Conservation (phyloP, 2,888 invertebrate species). For the Melieria crassipennis region DNA sequence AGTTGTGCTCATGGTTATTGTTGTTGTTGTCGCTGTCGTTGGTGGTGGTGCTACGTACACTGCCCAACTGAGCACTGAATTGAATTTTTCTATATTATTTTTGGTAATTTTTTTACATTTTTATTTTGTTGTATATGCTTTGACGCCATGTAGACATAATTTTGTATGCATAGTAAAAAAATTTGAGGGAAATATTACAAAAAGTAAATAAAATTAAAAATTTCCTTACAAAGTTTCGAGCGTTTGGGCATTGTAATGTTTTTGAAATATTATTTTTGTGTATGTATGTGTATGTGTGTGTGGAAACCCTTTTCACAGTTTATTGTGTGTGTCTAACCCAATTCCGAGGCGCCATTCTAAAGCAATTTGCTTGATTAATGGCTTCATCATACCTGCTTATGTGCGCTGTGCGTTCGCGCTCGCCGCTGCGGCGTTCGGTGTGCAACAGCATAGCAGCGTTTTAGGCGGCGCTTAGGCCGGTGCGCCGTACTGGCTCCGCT, state of each 20-base stretch:
- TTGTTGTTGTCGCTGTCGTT: conserved; percentile 11
- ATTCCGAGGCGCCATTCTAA: not conserved
- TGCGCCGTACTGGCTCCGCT: too few relatives aligned
- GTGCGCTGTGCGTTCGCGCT: too few relatives aligned
- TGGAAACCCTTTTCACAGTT: not conserved
- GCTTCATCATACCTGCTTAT: not conserved
- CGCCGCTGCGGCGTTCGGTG: too few relatives aligned
- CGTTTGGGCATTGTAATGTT: too few relatives aligned
- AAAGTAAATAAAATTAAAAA: not conserved
- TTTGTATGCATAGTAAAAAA: conserved; percentile 10
- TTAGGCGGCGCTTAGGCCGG: too few relatives aligned
- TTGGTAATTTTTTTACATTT: not conserved
- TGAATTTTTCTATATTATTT: too few relatives aligned
- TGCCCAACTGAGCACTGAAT: too few relatives aligned
- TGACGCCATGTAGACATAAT: conserved; percentile 17
- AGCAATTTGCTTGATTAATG: not conserved
- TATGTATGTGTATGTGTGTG: not conserved
- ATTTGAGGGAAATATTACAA: not conserved
- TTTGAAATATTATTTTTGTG: not conserved
- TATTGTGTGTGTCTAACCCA: not conserved
- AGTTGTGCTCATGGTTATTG: not conserved
- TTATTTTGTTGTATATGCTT: conserved; percentile 2
- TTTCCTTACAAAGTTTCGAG: too few relatives aligned
- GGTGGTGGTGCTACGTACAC: not conserved
- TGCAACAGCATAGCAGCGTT: too few relatives aligned